Percentiles rank a stretch among this genome's conserved stretches.
Conservation (phyloP, 2,113 vertebrate species). For the Rhea pennata region DNA sequence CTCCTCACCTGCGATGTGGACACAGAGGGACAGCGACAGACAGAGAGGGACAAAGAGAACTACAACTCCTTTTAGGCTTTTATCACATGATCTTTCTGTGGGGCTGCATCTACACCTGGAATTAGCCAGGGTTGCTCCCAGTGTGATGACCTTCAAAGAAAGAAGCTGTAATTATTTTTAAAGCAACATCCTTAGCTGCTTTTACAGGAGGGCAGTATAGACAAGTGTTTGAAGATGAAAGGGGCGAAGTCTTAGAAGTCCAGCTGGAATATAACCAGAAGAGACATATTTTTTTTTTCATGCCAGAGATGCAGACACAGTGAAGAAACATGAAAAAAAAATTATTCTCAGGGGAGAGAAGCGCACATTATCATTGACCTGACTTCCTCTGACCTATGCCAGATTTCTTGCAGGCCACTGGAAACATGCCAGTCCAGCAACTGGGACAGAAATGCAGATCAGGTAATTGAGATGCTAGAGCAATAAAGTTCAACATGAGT, state of each 20-base stretch:
- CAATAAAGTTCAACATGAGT: neutral
- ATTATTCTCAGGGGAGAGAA: neutral
- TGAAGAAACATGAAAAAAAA: neutral
- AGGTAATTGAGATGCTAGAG: neutral
- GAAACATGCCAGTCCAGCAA: neutral
- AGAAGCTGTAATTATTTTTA: neutral
- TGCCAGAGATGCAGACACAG: neutral
- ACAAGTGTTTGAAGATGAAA: slow-evolving; percentile 21
- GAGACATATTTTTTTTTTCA: neutral
- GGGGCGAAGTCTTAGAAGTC: neutral
- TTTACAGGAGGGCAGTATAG: neutral
- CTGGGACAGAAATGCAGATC: neutral
- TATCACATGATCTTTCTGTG: neutral
- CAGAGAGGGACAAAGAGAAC: neutral
- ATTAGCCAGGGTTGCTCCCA: neutral
- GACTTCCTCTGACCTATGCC: neutral
- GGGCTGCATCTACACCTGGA: neutral
- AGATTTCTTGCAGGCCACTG: neutral
- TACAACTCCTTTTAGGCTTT: neutral
- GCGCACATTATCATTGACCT: neutral
- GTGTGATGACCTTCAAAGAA: neutral
- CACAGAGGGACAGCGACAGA: neutral
- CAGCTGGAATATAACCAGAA: slow-evolving; percentile 24
- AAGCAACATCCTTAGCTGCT: neutral
- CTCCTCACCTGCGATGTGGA: neutral